These are phyloP conservation scores for Manacus vitellinus DNA, from an alignment of 2,113 vertebrate genomes.

Conservation along the genomic window DNA sequence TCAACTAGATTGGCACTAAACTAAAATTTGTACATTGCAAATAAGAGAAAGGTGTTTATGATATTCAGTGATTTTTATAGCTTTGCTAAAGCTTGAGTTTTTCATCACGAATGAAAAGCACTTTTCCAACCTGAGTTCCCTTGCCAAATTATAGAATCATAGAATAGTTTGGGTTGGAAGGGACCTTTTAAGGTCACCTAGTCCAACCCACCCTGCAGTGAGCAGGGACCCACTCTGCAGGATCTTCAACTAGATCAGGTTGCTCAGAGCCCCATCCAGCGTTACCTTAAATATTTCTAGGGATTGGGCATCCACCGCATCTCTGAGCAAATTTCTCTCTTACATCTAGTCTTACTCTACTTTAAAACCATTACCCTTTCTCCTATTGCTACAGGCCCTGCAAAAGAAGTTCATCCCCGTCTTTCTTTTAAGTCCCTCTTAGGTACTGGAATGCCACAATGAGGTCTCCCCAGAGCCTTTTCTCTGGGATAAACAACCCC, in stretches of 20 bases:
- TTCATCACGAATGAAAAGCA: background rate
- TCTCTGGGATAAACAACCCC: background rate
- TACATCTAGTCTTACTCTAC: background rate
- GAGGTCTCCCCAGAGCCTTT: background rate
- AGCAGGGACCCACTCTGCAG: background rate
- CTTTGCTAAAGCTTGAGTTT: background rate
- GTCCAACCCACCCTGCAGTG: background rate
- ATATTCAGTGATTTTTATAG: background rate
- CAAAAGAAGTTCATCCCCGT: background rate
- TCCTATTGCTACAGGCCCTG: background rate
- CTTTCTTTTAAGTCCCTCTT: background rate
- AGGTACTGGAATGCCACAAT: background rate
- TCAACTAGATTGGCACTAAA: background rate
- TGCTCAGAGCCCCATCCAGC: accelerated
- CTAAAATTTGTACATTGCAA: background rate
- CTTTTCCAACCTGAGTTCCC: background rate
- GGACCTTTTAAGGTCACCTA: background rate
- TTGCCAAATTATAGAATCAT: background rate
- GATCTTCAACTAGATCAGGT: background rate
- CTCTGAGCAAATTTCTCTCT: background rate
- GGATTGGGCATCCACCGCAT: too few relatives aligned
- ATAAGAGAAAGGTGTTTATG: background rate
- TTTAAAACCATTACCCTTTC: background rate
- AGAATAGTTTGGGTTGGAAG: background rate
- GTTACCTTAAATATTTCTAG: background rate